Evolutionary conservation across 2,888 invertebrate species (phyloP).

Genomic region (Nasonovia ribisnigri): DNA sequence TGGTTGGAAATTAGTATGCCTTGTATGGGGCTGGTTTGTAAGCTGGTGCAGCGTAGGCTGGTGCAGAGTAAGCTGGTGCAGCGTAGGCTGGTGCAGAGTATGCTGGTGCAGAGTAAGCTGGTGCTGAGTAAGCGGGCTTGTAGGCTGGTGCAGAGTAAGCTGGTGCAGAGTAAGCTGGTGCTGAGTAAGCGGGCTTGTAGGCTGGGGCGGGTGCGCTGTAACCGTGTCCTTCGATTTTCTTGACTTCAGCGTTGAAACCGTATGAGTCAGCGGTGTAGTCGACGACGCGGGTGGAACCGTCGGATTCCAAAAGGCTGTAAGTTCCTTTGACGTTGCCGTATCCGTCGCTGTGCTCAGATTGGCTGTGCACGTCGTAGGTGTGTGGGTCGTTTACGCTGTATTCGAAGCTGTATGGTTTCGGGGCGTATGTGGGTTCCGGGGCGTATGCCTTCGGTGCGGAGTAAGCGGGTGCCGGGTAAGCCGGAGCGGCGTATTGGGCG

Average conservation of each 20-base stretch:
- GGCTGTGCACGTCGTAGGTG: constrained; percentile 54
- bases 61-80: background rate
- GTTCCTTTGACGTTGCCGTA: constrained; percentile 45
- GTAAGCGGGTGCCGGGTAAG: constrained; percentile 43
- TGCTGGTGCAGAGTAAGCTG: constrained; percentile 1
- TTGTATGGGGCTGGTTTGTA: constrained; percentile 61
- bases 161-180: constrained; percentile 36
- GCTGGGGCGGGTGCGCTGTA: constrained; percentile 66
- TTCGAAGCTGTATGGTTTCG: constrained; percentile 55
- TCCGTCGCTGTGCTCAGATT: constrained; percentile 26
- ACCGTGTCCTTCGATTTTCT: constrained; percentile 53
- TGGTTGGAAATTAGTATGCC: constrained; percentile 22
- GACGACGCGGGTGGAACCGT: constrained; percentile 44
- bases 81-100: constrained; percentile 26
- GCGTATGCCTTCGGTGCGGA: constrained; percentile 62
- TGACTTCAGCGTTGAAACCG: constrained; percentile 56
- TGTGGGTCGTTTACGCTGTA: constrained; percentile 58
- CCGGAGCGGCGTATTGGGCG: constrained; percentile 48
- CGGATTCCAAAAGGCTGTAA: constrained; percentile 53
- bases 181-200: constrained; percentile 33
- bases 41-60: constrained; percentile 54
- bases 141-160: constrained; percentile 32
- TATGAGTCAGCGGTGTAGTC: constrained; percentile 54
- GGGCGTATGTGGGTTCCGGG: constrained; percentile 53
- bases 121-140: background rate